Conservation (phyloP, 2,113 vertebrate genomes). For the Sinocyclocheilus rhinocerous region DNA sequence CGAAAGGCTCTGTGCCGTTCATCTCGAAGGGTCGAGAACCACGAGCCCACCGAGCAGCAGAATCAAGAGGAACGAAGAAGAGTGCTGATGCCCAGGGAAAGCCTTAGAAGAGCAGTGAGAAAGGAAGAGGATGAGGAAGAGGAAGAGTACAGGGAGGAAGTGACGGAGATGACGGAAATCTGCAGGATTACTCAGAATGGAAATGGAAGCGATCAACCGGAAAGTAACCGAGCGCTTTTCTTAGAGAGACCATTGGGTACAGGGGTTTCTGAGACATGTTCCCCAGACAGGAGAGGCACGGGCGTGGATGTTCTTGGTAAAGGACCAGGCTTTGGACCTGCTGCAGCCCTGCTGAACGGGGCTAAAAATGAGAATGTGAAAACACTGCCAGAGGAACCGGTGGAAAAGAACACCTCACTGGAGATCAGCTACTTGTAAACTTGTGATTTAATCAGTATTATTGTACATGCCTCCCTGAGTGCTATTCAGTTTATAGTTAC, state of each 20-base stretch:
- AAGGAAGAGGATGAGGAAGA: constrained; percentile 66
- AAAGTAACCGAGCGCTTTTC: constrained; percentile 59
- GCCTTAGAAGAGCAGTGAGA: constrained; percentile 65
- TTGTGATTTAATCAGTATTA: constrained; percentile 48
- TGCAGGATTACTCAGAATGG: constrained; percentile 83
- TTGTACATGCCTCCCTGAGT: constrained; percentile 15
- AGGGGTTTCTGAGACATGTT: constrained; percentile 53
- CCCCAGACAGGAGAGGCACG: constrained; percentile 57
- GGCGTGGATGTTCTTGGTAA: constrained; percentile 58
- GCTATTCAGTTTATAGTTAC: constrained; percentile 1
- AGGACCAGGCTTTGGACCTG: constrained; percentile 54
- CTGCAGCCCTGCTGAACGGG: constrained; percentile 63
- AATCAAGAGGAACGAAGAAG: constrained; percentile 66
- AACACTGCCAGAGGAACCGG: constrained; percentile 71
- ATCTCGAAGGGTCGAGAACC: constrained; percentile 74
- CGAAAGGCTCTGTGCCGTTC: constrained; percentile 89
- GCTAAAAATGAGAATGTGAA: constrained; percentile 71
- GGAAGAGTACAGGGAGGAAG: constrained; percentile 65
- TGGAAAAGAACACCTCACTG: constrained; percentile 75
- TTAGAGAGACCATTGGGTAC: constrained; percentile 60
- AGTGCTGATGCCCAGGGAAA: constrained; percentile 76
- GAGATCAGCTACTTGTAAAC: constrained; percentile 86
- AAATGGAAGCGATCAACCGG: constrained; percentile 66
- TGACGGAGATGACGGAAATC: constrained; percentile 77
- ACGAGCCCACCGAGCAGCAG: constrained; percentile 64